phyloP scores from a whole-genome alignment of 2,113 vertebrate species.

The Nannospalax galili region DNA sequence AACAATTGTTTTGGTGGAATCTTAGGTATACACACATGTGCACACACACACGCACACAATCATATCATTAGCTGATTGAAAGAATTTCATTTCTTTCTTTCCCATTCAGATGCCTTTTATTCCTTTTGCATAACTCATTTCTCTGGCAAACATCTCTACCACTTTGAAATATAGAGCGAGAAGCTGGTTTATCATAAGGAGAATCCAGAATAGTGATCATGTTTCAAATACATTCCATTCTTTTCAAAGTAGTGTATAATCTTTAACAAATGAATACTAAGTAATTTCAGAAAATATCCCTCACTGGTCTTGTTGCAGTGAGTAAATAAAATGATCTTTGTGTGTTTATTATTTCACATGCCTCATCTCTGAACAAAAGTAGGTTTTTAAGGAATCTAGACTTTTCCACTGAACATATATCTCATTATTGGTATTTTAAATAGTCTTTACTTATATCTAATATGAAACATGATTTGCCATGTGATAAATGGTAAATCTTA shows the following conservation, averaged over 20 bases:
- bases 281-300: not conserved
- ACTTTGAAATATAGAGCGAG: not conserved
- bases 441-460: not conserved
- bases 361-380: not conserved
- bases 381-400: not conserved
- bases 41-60: not conserved
- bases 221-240: not conserved
- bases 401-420: not conserved
- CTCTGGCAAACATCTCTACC: not conserved
- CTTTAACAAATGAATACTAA: not conserved
- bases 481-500: not conserved
- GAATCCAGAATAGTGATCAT: not conserved
- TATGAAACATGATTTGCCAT: not conserved
- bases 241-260: not conserved
- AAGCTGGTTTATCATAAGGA: not conserved
- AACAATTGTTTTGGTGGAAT: not conserved
- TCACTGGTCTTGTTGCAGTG: not conserved
- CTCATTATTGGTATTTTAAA: not conserved
- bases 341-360: not conserved
- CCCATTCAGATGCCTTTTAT: not conserved
- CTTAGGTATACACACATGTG: not conserved
- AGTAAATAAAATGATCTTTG: not conserved
- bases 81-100: not conserved
- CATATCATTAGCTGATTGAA: not conserved
- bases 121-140: not conserved